Evolutionary conservation across 2,113 vertebrate genomes (phyloP).

Genomic region (Martes martes): DNA sequence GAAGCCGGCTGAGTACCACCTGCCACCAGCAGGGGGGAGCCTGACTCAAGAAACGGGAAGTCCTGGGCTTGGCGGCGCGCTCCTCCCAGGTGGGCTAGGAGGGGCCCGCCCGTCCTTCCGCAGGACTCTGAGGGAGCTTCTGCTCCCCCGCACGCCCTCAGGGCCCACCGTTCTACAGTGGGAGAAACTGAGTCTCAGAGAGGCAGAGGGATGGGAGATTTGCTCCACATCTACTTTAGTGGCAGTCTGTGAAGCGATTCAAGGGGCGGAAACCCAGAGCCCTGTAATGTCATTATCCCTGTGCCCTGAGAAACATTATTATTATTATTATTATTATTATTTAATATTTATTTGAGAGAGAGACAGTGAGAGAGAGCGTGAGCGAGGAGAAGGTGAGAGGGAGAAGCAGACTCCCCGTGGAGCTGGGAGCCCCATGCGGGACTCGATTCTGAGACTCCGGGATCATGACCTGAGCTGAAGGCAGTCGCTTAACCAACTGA

Average conservation of each 20-base stretch:
- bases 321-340: too few species aligned
- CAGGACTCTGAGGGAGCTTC: background rate
- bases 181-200: background rate
- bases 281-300: background rate
- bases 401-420: too few species aligned
- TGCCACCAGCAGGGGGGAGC: slow-evolving; percentile 27
- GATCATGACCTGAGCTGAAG: too few species aligned
- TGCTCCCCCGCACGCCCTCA: background rate
- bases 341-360: background rate
- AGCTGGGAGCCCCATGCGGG: too few species aligned
- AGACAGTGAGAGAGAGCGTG: too few species aligned
- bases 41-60: background rate
- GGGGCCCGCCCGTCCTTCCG: background rate
- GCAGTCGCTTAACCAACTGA: too few species aligned
- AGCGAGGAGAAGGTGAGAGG: too few species aligned
- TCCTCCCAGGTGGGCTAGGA: accelerated
- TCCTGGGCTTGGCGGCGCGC: accelerated
- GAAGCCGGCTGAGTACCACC: background rate
- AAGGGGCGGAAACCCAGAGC: background rate
- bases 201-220: background rate
- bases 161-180: background rate
- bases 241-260: background rate
- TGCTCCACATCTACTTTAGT: background rate
- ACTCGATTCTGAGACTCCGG: too few species aligned
- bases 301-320: background rate